These are phyloP conservation scores for Agraylea sexmaculata DNA, from an alignment of 1,140 invertebrate species.

Conservation along the genomic window DNA sequence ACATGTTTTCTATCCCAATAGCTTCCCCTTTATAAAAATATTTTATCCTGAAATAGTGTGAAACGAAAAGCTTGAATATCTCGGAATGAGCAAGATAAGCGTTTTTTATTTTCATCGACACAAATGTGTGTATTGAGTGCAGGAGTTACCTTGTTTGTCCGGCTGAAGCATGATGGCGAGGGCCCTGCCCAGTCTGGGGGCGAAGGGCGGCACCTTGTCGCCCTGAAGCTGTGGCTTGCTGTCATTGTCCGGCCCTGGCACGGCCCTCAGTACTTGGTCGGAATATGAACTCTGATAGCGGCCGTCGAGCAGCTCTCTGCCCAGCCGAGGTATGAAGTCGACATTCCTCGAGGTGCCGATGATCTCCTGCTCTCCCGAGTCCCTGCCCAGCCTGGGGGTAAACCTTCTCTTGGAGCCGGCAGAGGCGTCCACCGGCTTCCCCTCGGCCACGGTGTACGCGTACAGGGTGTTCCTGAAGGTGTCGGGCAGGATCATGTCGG, in stretches of 20 bases:
- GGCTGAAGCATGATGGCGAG: too few species aligned
- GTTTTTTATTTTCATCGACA: too few species aligned
- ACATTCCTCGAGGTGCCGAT: constrained; percentile 11
- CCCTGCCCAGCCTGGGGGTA: constrained; percentile 14
- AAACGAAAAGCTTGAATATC: too few species aligned
- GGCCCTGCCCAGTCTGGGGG: constrained; percentile 15
- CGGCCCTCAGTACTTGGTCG: not conserved
- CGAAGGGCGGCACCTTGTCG: constrained; percentile 16
- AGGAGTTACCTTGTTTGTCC: too few species aligned
- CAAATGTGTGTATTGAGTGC: too few species aligned
- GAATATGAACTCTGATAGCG: not conserved
- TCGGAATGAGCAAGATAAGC: too few species aligned
- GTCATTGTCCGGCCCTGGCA: constrained; percentile 8
- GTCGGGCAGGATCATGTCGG: constrained; percentile 3
- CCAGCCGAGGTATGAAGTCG: constrained; percentile 16
- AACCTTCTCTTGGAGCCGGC: constrained; percentile 13
- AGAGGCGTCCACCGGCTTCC: too few species aligned
- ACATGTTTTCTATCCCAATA: too few species aligned
- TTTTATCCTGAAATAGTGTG: too few species aligned
- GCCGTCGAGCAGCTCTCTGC: constrained; percentile 11
- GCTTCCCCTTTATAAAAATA: too few species aligned
- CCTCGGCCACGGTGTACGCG: constrained; percentile 2
- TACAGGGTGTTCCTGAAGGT: constrained; percentile 3
- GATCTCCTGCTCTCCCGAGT: constrained; percentile 15
- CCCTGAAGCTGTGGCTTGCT: constrained; percentile 10